These are phyloP conservation scores for Hiodon tergisus DNA, from an alignment of 2,113 vertebrate species.

Conservation along the genomic window DNA sequence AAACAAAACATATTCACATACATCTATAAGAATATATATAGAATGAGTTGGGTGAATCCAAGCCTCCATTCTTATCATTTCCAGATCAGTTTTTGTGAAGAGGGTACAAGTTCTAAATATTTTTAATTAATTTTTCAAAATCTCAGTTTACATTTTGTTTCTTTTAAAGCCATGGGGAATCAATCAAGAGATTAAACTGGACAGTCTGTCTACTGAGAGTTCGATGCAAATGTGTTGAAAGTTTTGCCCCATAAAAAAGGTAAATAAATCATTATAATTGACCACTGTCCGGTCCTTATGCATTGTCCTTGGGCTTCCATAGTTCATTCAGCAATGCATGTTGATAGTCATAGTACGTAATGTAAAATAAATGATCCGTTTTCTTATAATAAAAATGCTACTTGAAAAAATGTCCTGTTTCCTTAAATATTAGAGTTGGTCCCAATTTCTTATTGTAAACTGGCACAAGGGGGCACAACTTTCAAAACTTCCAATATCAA, in stretches of 20 bases:
- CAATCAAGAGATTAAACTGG: neutral
- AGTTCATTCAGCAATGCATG: neutral
- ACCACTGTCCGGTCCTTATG: neutral
- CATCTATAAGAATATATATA: neutral
- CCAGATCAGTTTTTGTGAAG: neutral
- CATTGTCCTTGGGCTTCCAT: neutral
- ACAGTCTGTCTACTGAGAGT: conserved; percentile 15
- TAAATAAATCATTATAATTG: neutral
- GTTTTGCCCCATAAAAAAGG: conserved; percentile 14
- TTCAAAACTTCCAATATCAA: conserved; percentile 44
- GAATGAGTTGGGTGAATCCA: neutral
- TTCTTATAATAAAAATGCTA: neutral
- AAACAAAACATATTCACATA: neutral
- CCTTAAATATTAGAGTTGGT: too few relatives aligned
- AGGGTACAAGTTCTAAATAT: neutral
- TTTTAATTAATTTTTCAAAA: too few relatives aligned
- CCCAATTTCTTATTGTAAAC: too few relatives aligned
- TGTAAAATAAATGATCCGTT: too few relatives aligned
- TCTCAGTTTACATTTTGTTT: conserved; percentile 4
- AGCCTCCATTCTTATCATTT: neutral
- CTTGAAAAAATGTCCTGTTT: too few relatives aligned
- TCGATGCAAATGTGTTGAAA: conserved; percentile 17
- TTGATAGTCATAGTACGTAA: neutral
- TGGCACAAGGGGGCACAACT: conserved; percentile 40
- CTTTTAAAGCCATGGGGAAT: neutral